Conservation (phyloP, 2,888 invertebrate genomes). For the Cremastobaeus sp. region DNA sequence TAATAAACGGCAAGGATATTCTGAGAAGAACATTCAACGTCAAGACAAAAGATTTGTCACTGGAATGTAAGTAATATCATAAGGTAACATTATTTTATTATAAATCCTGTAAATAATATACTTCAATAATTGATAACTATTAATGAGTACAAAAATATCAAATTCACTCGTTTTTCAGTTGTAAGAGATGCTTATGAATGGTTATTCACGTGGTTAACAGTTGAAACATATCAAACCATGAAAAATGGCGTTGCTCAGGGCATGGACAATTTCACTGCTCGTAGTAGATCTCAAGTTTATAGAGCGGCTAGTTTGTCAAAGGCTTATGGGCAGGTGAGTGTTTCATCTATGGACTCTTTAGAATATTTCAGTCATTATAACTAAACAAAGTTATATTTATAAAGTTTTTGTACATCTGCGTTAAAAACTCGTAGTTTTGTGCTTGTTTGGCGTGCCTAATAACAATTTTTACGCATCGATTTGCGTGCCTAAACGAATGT, state of each 20-base stretch:
- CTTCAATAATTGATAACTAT: conserved; percentile 31
- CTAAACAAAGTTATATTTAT: too few species aligned
- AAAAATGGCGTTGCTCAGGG: conserved; percentile 80
- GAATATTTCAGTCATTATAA: background rate
- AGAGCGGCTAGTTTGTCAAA: conserved; percentile 86
- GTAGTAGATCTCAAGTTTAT: conserved; percentile 90
- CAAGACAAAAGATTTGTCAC: conserved; percentile 70
- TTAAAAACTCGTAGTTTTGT: too few species aligned
- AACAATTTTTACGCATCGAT: too few species aligned
- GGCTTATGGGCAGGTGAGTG: conserved; percentile 85
- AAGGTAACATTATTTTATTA: background rate
- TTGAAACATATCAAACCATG: conserved; percentile 83
- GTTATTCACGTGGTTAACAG: conserved; percentile 89
- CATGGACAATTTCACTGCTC: conserved; percentile 85
- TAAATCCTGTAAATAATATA: conserved; percentile 7
- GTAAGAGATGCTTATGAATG: conserved; percentile 87
- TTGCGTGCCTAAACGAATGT: too few species aligned
- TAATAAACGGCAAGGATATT: conserved; percentile 80
- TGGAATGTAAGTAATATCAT: conserved; percentile 74
- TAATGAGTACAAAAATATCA: conserved; percentile 55
- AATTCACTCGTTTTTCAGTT: conserved; percentile 79
- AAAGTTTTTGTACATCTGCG: too few species aligned
- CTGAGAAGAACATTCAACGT: conserved; percentile 76
- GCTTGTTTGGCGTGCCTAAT: too few species aligned
- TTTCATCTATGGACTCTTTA: background rate